These are phyloP conservation scores for Colletes collaris DNA, from an alignment of 2,888 invertebrate species.

Conservation along the genomic window DNA sequence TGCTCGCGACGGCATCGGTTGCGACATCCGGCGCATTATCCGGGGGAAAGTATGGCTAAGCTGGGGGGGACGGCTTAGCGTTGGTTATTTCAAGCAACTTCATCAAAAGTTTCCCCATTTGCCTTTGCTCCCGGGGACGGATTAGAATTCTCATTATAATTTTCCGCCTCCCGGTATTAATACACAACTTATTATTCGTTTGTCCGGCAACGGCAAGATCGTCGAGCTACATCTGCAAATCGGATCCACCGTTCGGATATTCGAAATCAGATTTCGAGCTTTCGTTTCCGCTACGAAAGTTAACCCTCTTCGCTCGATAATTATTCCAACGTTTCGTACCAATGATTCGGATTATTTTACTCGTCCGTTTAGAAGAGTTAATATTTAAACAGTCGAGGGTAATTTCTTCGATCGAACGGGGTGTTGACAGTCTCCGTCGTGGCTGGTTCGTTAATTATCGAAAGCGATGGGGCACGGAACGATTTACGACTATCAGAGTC, in stretches of 20 bases:
- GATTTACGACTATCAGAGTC: conserved; percentile 19
- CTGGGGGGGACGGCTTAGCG: conserved; percentile 37
- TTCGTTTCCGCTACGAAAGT: too few species aligned
- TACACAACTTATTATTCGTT: conserved; percentile 42
- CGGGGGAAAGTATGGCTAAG: conserved; percentile 40
- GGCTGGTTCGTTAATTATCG: conserved; percentile 43
- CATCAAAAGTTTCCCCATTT: conserved; percentile 59
- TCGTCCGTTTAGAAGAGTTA: conserved; percentile 9
- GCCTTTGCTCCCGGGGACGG: conserved; percentile 24
- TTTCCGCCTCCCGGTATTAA: conserved; percentile 28
- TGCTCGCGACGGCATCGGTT: conserved; percentile 2
- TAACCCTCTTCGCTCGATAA: too few species aligned
- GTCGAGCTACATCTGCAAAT: too few species aligned
- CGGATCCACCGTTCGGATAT: too few species aligned
- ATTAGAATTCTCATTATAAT: conserved; percentile 58
- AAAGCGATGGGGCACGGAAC: not conserved
- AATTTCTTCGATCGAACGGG: conserved; percentile 33
- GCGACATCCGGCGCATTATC: conserved; percentile 36
- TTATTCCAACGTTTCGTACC: not conserved
- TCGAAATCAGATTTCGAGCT: too few species aligned
- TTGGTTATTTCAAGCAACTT: conserved; percentile 56
- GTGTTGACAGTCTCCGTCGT: conserved; percentile 2
- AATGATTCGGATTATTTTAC: not conserved
- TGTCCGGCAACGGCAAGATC: not conserved
- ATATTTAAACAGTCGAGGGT: conserved; percentile 43